Base-by-base conservation (phyloP, 2,888 invertebrate genomes). In the Nephrotoma guestfalica region DNA sequence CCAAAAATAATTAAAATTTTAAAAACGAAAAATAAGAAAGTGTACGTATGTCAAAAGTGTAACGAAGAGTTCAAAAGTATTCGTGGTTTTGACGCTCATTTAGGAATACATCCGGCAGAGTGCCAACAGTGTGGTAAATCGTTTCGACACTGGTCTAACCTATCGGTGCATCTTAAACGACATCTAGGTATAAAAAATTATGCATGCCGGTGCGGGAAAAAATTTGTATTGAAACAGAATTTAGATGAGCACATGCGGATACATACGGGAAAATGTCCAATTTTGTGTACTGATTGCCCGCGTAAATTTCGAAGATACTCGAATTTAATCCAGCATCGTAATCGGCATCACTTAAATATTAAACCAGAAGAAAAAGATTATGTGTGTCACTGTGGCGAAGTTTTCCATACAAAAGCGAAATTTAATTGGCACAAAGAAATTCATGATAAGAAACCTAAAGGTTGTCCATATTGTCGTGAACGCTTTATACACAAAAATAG, bases 361-460 rank as follows among this genome's bases (percentile, higher is more conserved):
- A 95, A 95, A 90, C 93, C 94, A 88, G 95, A 95, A 89, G 92
- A 93, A 30, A 94, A 94, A 90, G 96, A 96, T 90, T 95, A 93
- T 90, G 94, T 96, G 88, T 96, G 96, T 90, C 93, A 94, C 87
- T 97, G 97, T 91, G 96, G 97, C 71, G 95, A 95, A 88, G 94
- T 96, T 87, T 94, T 96, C 91, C 96, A 96, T 89, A 96, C 97
- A 86, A 95, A 95, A 90, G 96, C 96, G 88, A 96, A 96, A 91
- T 93, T 97, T 88, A 94, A 94, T 4, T 96, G 97, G 96, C 97
- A 97, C 92, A 94, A 95, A 89, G 97, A 97, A 91, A 95, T 95
- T 4, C 97, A 97, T 92, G 96, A 96, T 87, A 93, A 94, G 42
- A 94, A 95, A 90, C 97, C 97, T 45, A 96, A 96, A 91, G 94